These are phyloP conservation scores for Drosophila athabasca DNA, from an alignment of 1,140 invertebrate species.

Conservation along the genomic window DNA sequence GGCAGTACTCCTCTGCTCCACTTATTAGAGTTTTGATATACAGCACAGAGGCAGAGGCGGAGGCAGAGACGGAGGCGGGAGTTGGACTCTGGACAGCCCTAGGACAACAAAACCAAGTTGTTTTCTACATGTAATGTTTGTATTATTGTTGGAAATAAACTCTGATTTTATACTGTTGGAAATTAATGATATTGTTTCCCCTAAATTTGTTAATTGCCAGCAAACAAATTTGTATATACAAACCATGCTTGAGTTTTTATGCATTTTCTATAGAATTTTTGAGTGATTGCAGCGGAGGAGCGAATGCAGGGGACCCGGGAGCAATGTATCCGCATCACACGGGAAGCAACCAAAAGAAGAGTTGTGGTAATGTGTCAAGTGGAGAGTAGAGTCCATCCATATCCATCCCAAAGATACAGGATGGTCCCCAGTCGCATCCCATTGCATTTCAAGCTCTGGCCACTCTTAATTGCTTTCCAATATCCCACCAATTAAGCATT, in stretches of 20 bases:
- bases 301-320: conserved; percentile 6
- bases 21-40: conserved; percentile 76
- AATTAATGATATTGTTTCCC: conserved; percentile 81
- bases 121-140: conserved; percentile 50
- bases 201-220: conserved; percentile 82
- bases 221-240: conserved; percentile 80
- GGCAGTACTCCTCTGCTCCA: conserved; percentile 45
- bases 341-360: neutral
- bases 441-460: no score
- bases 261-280: conserved; percentile 79
- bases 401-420: no score
- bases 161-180: conserved; percentile 78
- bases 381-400: neutral
- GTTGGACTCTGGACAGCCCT: conserved; percentile 19
- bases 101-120: conserved; percentile 49
- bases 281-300: conserved; percentile 60
- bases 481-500: conserved; percentile 54
- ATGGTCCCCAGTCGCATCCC: no score
- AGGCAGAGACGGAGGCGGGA: neutral
- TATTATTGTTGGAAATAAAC: conserved; percentile 82
- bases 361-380: conserved; percentile 12
- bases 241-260: conserved; percentile 76
- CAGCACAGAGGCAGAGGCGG: conserved; percentile 18
- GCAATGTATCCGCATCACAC: neutral
- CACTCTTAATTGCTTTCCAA: conserved; percentile 25